phyloP scores from a whole-genome alignment of 2,113 vertebrate genomes.

The Danio rerio region DNA sequence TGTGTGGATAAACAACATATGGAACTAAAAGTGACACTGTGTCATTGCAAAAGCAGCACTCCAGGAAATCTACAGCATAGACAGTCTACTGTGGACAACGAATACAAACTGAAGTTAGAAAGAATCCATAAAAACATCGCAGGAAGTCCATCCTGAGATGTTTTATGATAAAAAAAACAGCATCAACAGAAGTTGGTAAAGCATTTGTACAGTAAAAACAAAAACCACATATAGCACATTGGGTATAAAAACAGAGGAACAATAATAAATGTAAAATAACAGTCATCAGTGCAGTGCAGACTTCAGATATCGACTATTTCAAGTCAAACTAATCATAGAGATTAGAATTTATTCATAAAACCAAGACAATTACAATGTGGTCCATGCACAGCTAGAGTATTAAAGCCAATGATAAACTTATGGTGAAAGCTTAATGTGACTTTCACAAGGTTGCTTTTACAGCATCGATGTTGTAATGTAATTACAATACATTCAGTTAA shows the following conservation, averaged over 20 bases:
- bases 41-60: background rate
- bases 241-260: background rate
- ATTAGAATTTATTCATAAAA: background rate
- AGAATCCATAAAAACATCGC: conserved; percentile 1
- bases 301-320: background rate
- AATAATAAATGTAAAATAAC: conserved; percentile 4
- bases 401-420: no score
- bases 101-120: background rate
- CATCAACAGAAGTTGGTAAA: background rate
- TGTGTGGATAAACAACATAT: background rate
- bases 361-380: no score
- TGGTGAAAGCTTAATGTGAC: no score
- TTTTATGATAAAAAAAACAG: conserved; percentile 16
- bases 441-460: no score
- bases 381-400: no score
- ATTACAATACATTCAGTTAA: no score
- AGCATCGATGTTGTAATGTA: no score
- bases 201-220: background rate
- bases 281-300: conserved; percentile 35
- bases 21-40: background rate
- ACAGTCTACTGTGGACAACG: background rate
- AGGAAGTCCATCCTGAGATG: background rate
- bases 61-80: background rate
- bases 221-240: conserved; percentile 14
- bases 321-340: background rate